Base-by-base conservation (phyloP, 2,797 vertebrate species). In the Danio tinwini region DNA sequence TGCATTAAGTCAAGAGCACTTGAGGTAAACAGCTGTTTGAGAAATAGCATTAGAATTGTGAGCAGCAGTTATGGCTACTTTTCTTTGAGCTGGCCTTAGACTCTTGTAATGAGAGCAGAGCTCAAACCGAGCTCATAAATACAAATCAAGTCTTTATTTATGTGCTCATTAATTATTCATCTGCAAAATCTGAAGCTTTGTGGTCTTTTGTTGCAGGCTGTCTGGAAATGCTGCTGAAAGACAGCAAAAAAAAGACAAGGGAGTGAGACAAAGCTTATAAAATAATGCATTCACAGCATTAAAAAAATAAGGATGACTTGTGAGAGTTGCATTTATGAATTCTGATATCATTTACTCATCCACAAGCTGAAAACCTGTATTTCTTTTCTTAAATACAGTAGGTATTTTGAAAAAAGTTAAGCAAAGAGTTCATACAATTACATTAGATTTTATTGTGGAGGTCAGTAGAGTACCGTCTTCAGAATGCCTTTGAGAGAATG, bases 91-190 rank as follows among this genome's bases (percentile, higher is more conserved):
- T 45, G 37, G 65, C 21, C 64, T 55, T 55, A 64, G 75, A 69
- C 56, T 21, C 62, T 80, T 76, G 67, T 78, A 84, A 17, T 17
- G 68, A 80, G 69, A 53, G 55, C 69, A 78, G 59, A 74, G 73
- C 63, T 80, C 58, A 83, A 76, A 17, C 63, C 69, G 37, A 40
- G 62, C 86, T 86, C 87, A 86, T 87, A 81, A 89, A 91, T 90
- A 77, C 79, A 86, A 74, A 89, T 88, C 52, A 83, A 52, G 49
- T 21, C 71, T 81, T 86, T 86, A 85, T 86, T 89, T 89, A 85
- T 87, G 83, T 67, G n/a, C 45, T 49, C 67, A 65, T 91, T 87
- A 84, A 89, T 89, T 85, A 88, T 89, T 91, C 61, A 91, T 88
- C 84, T 78, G 82, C 56, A 87, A 85, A 78, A 82, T 81, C 82